Conservation (phyloP, 1,140 invertebrate genomes). For the Tyrophagus putrescentiae region DNA sequence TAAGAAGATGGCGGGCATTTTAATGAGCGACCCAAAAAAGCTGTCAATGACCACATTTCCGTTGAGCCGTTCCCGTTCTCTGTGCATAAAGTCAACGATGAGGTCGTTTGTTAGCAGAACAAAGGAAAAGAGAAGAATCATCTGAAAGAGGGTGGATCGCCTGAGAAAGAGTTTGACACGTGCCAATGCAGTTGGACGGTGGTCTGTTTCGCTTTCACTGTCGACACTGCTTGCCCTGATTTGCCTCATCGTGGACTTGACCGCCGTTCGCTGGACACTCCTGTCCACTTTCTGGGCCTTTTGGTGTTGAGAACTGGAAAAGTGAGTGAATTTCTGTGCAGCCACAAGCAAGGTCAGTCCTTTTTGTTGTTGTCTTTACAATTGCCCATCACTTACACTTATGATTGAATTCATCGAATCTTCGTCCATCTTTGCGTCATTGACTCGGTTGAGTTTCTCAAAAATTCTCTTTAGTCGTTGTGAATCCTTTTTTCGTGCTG, state of each 20-base stretch:
- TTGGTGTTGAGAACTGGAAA: background rate
- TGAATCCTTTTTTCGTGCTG: background rate
- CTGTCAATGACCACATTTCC: constrained; percentile 1
- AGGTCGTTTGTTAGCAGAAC: constrained; percentile 2
- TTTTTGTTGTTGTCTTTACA: background rate
- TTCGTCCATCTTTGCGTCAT: background rate
- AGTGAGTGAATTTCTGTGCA: constrained; percentile 13
- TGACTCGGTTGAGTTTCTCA: background rate
- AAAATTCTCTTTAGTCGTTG: background rate
- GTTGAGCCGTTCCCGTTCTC: background rate
- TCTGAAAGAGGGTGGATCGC: constrained; percentile 13
- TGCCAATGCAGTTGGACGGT: too few species aligned
- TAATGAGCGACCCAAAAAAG: constrained; percentile 12
- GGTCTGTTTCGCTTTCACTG: background rate
- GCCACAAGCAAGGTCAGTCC: background rate
- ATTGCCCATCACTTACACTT: constrained; percentile 5
- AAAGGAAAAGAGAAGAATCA: constrained; percentile 3
- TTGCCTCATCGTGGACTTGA: background rate
- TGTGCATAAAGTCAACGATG: constrained; percentile 10
- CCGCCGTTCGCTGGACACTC: background rate
- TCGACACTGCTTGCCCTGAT: constrained; percentile 2
- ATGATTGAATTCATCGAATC: constrained; percentile 8
- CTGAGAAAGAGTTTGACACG: background rate
- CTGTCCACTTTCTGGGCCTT: background rate
- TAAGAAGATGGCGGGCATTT: constrained; percentile 5